A percentile compares a stretch with the other conserved stretches of the same genome.
These are phyloP conservation scores for Caenorhabditis sp. DNA, from an alignment of 2,888 invertebrate species.

Conservation along the genomic window DNA sequence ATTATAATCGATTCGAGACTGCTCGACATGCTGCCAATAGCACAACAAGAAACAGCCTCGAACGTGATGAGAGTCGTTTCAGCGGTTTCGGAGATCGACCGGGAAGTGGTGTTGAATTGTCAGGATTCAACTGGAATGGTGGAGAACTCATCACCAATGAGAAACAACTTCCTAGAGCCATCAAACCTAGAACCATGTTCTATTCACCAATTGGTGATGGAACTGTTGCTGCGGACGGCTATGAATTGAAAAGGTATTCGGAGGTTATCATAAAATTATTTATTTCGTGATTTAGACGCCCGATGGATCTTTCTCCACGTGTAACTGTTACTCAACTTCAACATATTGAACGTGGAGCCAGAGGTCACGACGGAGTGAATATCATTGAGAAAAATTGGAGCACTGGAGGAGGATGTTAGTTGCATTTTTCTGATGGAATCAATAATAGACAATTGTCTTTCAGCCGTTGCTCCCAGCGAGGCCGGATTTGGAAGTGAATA, in stretches of 20 bases:
- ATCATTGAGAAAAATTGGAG: constrained; percentile 67
- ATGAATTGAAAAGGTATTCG: constrained; percentile 65
- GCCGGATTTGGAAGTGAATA: constrained; percentile 51
- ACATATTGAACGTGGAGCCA: constrained; percentile 61
- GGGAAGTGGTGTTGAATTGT: constrained; percentile 67
- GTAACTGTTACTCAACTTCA: constrained; percentile 67
- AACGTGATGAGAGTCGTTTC: constrained; percentile 61
- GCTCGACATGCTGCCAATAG: constrained; percentile 47
- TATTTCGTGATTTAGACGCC: constrained; percentile 39
- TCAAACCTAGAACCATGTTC: constrained; percentile 65
- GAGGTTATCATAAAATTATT: not conserved
- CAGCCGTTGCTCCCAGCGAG: constrained; percentile 46
- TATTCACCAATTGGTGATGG: constrained; percentile 69
- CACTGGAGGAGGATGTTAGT: constrained; percentile 53
- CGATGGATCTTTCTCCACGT: constrained; percentile 63
- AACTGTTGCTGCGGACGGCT: constrained; percentile 67
- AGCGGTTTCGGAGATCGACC: constrained; percentile 67
- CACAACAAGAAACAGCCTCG: constrained; percentile 30
- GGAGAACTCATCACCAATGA: constrained; percentile 66
- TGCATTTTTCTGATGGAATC: not conserved
- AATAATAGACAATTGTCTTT: constrained; percentile 1
- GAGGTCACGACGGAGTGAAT: constrained; percentile 62
- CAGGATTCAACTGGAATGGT: constrained; percentile 63
- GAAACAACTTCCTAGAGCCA: constrained; percentile 52
- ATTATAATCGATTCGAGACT: constrained; percentile 69